Base-by-base conservation (phyloP, 2,113 vertebrate genomes). In the Callopanchax toddi region DNA sequence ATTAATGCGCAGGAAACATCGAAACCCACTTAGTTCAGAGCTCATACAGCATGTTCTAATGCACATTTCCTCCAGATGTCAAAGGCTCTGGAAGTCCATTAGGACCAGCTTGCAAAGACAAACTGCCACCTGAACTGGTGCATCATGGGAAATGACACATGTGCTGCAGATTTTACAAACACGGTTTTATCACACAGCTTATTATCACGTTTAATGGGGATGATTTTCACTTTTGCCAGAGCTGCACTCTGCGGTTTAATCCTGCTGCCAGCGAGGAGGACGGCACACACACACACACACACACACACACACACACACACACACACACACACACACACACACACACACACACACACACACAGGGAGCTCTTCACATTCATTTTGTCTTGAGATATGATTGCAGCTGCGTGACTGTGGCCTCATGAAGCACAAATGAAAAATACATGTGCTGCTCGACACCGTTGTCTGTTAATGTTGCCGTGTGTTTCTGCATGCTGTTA, bases 181-280 rank as follows among this genome's bases (percentile, higher is more conserved):
- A 18, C 22, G 20, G 49, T 73, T 86, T 78, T 8, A 77, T 71
- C 70, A 64, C 70, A 6, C 60, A 20, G 84, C 78, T 82, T 75
- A 75, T 86, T 79, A 78, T 78, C 60, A 43, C 71, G 10, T 81
- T 71, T 84, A 85, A 87, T 81, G 77, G 71, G 74, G 71, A 49
- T 50, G 26, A 64, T 67, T 79, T 77, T 75, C 70, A 78, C 71
- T 76, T 78, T 59, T 62, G 64, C 68, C 37, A 63, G 69, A 52
- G 2, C 66, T 48, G 68, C 77, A 66, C 71, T 53, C 68, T 61
- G 68, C 16, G 78, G 56, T 77, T 77, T 77, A 75, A 74, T 79
- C 82, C 67, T 60, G 13, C 68, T 61, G 66, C 68, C 68, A 50
- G 65, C 4, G 68, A 76, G 64, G 74, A 76, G 74, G 66, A 64